phyloP scores from a whole-genome alignment of 1,140 invertebrate species.

The Triops longicaudatus region DNA sequence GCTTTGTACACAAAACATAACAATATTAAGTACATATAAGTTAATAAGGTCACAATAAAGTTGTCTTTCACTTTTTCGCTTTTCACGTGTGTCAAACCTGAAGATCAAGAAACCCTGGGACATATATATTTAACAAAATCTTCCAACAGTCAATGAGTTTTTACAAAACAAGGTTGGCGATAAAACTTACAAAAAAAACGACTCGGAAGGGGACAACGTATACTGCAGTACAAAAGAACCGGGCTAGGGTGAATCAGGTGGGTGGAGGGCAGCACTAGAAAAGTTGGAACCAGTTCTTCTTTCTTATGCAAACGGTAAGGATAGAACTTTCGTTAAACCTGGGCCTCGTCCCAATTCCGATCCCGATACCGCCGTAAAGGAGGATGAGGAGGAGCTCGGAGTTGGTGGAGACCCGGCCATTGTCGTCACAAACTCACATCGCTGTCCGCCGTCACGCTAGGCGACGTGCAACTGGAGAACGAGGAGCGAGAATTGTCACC shows the following conservation, averaged over 20 bases:
- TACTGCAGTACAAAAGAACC: too few relatives aligned
- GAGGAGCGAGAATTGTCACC: conserved; percentile 46
- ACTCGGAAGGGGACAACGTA: too few relatives aligned
- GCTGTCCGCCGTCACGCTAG: conserved; percentile 25
- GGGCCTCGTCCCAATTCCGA: conserved; percentile 1
- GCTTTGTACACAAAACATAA: too few relatives aligned
- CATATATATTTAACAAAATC: too few relatives aligned
- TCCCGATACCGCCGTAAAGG: background rate
- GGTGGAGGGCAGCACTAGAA: background rate
- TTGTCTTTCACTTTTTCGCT: too few relatives aligned
- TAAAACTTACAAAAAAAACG: too few relatives aligned
- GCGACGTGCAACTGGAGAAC: conserved; percentile 44
- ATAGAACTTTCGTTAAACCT: background rate
- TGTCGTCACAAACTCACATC: conserved; percentile 29
- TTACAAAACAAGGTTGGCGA: too few relatives aligned
- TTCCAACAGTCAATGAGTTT: too few relatives aligned
- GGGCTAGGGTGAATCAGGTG: background rate
- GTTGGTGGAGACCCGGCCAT: background rate
- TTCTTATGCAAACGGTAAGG: background rate
- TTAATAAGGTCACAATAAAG: too few relatives aligned
- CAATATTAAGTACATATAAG: too few relatives aligned
- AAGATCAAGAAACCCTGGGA: too few relatives aligned
- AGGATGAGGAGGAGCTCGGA: background rate
- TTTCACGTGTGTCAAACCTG: too few relatives aligned
- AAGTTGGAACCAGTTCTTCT: background rate